Conservation (phyloP, 2,888 invertebrate species). For the Pseudoips prasinana region DNA sequence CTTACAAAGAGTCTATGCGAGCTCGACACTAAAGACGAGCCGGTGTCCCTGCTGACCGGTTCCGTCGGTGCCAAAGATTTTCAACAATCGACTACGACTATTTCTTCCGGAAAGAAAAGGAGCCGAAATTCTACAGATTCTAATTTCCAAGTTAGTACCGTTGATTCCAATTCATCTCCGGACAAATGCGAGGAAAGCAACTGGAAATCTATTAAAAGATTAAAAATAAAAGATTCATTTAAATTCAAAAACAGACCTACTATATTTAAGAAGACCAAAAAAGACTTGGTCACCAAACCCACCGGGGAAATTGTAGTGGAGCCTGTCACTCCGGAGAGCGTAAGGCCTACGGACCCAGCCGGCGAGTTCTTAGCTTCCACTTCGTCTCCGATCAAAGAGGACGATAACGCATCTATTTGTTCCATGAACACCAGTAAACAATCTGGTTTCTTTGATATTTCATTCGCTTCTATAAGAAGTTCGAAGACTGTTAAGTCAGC, state of each 20-base stretch:
- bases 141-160: conserved; percentile 66
- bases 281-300: conserved; percentile 64
- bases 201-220: conserved; percentile 77
- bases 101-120: conserved; percentile 75
- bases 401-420: conserved; percentile 70
- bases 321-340: conserved; percentile 64
- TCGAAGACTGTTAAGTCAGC: conserved; percentile 75
- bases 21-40: conserved; percentile 68
- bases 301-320: conserved; percentile 69
- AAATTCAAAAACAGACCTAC: conserved; percentile 76
- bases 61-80: conserved; percentile 61
- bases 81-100: conserved; percentile 70
- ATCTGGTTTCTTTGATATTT: conserved; percentile 76
- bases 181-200: conserved; percentile 74
- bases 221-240: conserved; percentile 78
- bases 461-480: conserved; percentile 68
- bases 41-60: conserved; percentile 58
- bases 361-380: conserved; percentile 72
- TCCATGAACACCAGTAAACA: conserved; percentile 76
- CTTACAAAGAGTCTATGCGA: conserved; percentile 74
- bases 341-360: conserved; percentile 70
- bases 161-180: conserved; percentile 63
- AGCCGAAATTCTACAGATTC: conserved; percentile 77
- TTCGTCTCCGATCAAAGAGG: conserved; percentile 73
- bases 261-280: conserved; percentile 73